phyloP scores from a whole-genome alignment of 2,888 invertebrate genomes.

The Eilema depressum region DNA sequence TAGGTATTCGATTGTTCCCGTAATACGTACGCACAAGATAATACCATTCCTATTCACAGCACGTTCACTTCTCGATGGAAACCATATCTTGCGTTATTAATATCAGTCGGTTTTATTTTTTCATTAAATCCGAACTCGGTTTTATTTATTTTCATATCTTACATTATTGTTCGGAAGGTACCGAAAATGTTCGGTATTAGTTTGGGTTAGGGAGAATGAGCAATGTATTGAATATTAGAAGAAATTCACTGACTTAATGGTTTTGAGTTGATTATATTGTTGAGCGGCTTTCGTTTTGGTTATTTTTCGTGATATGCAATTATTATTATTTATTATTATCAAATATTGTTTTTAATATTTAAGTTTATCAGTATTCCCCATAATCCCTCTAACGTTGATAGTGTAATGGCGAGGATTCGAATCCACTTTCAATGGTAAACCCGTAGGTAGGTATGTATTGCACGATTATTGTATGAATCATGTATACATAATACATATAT shows the following conservation, averaged over 20 bases:
- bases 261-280: background rate
- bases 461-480: too few species aligned
- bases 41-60: conserved; percentile 67
- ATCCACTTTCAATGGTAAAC: too few species aligned
- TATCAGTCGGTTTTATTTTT: conserved; percentile 74
- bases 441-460: too few species aligned
- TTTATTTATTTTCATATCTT: conserved; percentile 60
- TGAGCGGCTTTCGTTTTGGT: background rate
- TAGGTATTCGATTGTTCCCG: conserved; percentile 28
- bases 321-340: too few species aligned
- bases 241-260: conserved; percentile 1
- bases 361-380: too few species aligned
- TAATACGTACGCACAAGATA: conserved; percentile 56
- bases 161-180: conserved; percentile 35
- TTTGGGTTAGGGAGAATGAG: conserved; percentile 10
- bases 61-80: conserved; percentile 74
- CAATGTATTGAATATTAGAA: conserved; percentile 20
- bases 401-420: too few species aligned
- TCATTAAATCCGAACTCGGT: conserved; percentile 67
- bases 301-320: too few species aligned
- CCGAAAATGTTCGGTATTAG: conserved; percentile 33
- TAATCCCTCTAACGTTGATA: too few species aligned
- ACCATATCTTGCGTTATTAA: conserved; percentile 84
- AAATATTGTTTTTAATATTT: too few species aligned
- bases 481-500: too few species aligned